These are phyloP conservation scores for Noctuana brunneofusca DNA, from an alignment of 2,888 invertebrate genomes.

Conservation along the genomic window DNA sequence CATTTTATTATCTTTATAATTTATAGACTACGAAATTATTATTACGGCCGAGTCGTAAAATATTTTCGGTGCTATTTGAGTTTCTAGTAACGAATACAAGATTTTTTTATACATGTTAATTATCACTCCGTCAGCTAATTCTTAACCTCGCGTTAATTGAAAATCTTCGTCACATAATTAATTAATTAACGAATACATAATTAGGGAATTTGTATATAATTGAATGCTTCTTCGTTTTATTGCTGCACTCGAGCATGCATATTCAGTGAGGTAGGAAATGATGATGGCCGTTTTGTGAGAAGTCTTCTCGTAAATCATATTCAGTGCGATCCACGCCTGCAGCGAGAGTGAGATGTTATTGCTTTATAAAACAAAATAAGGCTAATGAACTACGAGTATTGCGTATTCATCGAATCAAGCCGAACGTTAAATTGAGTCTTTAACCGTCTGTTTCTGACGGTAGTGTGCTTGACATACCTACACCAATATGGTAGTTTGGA, in stretches of 20 bases:
- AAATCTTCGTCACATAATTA: slow-evolving; percentile 70
- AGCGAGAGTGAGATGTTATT: slow-evolving; percentile 60
- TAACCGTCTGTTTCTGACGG: not conserved
- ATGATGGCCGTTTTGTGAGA: slow-evolving; percentile 43
- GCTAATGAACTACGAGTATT: slow-evolving; percentile 59
- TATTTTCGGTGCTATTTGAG: slow-evolving; percentile 49
- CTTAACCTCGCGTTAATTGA: slow-evolving; percentile 70
- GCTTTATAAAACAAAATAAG: slow-evolving; percentile 70
- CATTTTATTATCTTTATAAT: slow-evolving; percentile 61
- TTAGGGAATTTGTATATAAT: slow-evolving; percentile 64
- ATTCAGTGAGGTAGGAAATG: slow-evolving; percentile 61
- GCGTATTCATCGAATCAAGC: slow-evolving; percentile 46
- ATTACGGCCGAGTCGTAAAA: slow-evolving; percentile 52
- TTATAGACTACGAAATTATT: slow-evolving; percentile 58
- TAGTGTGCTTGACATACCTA: not conserved
- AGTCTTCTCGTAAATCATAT: slow-evolving; percentile 52
- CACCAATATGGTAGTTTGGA: not conserved
- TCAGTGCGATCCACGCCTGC: slow-evolving; percentile 56
- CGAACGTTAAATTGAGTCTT: not conserved
- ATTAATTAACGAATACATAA: slow-evolving; percentile 73
- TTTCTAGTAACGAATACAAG: slow-evolving; percentile 43
- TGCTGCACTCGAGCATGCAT: slow-evolving; percentile 60
- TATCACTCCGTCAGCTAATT: slow-evolving; percentile 68
- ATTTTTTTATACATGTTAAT: slow-evolving; percentile 62
- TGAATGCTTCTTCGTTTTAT: slow-evolving; percentile 65